phyloP scores from a whole-genome alignment of 2,797 vertebrate genomes.

The Channa striata region DNA sequence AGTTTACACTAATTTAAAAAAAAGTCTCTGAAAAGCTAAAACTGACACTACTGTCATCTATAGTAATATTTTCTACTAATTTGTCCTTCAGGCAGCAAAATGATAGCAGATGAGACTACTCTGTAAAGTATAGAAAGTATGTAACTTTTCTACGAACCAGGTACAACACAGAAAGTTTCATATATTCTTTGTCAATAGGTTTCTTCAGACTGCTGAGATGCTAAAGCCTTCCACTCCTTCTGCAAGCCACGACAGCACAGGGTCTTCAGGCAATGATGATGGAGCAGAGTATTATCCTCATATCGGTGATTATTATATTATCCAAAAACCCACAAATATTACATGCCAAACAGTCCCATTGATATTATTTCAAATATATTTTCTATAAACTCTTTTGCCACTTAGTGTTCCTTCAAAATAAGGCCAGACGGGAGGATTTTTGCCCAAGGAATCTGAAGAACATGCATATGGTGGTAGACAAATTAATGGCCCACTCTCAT shows the following conservation, averaged over 20 bases:
- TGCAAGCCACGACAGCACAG: constrained; percentile 89
- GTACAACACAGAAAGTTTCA: background rate
- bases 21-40: too few species aligned
- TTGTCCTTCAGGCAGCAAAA: too few species aligned
- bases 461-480: constrained; percentile 90
- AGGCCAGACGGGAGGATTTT: constrained; percentile 90
- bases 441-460: constrained; percentile 90
- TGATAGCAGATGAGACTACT: too few species aligned
- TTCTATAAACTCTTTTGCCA: background rate
- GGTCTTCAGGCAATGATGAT: constrained; percentile 88
- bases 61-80: too few species aligned
- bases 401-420: constrained; percentile 93
- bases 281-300: constrained; percentile 94
- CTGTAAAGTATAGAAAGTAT: too few species aligned
- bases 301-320: constrained; percentile 82
- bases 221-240: constrained; percentile 93
- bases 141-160: too few species aligned
- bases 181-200: constrained; percentile 75
- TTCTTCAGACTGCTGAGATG: constrained; percentile 95
- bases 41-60: too few species aligned
- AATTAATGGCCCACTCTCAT: constrained; percentile 93
- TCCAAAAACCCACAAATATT: rapidly evolving
- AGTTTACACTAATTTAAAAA: too few species aligned
- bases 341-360: background rate
- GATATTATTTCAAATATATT: background rate